phyloP scores from a whole-genome alignment of 2,113 vertebrate genomes.

The Sula dactylatra region DNA sequence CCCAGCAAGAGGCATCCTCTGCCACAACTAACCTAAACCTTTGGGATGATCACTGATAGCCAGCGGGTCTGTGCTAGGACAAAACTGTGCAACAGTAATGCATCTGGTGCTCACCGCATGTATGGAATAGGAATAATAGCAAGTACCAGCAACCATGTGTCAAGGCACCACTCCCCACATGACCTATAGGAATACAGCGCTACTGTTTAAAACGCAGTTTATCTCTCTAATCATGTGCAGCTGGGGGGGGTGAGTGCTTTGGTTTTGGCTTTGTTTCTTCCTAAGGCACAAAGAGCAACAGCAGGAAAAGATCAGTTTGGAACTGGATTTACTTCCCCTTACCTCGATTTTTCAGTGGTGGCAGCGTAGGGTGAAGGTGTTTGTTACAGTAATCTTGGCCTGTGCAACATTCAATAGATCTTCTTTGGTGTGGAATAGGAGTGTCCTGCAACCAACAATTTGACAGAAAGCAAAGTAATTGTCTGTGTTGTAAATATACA shows the following conservation, averaged over 20 bases:
- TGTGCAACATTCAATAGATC: conserved; percentile 91
- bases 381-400: conserved; percentile 92
- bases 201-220: background rate
- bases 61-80: background rate
- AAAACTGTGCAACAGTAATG: fast-evolving
- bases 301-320: background rate
- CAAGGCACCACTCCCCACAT: background rate
- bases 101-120: background rate
- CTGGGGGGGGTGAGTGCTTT: background rate
- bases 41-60: background rate
- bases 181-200: background rate
- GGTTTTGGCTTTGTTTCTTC: background rate
- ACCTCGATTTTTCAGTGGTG: conserved; percentile 86
- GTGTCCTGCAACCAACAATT: conserved; percentile 79
- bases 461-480: background rate
- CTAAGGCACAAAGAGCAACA: background rate
- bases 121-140: background rate
- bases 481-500: background rate
- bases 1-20: background rate
- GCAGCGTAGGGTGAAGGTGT: conserved; percentile 89
- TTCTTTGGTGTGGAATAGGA: conserved; percentile 82
- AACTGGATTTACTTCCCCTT: background rate
- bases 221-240: background rate
- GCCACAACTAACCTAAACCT: background rate
- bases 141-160: background rate